Evolutionary conservation across 2,888 invertebrate species (phyloP).

Genomic region (Tachystola acroxantha): DNA sequence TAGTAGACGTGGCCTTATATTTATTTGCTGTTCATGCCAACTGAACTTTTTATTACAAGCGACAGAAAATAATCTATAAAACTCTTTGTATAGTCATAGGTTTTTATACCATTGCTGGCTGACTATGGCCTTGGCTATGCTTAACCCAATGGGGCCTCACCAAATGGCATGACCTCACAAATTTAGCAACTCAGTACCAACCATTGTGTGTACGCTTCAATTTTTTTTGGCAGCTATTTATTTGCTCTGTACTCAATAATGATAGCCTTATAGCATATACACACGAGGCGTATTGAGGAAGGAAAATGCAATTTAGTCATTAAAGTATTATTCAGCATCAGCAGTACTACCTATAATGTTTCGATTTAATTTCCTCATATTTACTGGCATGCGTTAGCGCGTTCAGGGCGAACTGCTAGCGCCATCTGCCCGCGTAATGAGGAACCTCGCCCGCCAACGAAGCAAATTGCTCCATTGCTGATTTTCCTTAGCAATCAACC

Average conservation of each 20-base stretch:
- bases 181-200: conserved; percentile 13
- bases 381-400: not conserved
- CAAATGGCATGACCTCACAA: conserved; percentile 27
- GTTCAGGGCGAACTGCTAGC: conserved; percentile 13
- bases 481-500: conserved; percentile 5
- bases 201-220: not conserved
- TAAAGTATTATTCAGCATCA: conserved; percentile 2
- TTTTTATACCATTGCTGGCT: conserved; percentile 11
- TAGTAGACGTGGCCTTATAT: too few species aligned
- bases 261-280: too few species aligned
- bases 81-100: too few species aligned
- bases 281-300: not conserved
- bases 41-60: too few species aligned
- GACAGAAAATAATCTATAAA: too few species aligned
- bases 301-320: not conserved
- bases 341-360: conserved; percentile 1
- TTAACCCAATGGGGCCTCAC: conserved; percentile 34
- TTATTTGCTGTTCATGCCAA: too few species aligned
- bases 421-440: conserved; percentile 18
- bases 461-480: conserved; percentile 7
- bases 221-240: not conserved
- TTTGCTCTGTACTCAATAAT: too few species aligned
- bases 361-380: conserved; percentile 8
- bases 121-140: conserved; percentile 15
- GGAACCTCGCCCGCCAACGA: conserved; percentile 6